Conservation (phyloP, 2,113 vertebrate genomes). For the Procavia capensis region DNA sequence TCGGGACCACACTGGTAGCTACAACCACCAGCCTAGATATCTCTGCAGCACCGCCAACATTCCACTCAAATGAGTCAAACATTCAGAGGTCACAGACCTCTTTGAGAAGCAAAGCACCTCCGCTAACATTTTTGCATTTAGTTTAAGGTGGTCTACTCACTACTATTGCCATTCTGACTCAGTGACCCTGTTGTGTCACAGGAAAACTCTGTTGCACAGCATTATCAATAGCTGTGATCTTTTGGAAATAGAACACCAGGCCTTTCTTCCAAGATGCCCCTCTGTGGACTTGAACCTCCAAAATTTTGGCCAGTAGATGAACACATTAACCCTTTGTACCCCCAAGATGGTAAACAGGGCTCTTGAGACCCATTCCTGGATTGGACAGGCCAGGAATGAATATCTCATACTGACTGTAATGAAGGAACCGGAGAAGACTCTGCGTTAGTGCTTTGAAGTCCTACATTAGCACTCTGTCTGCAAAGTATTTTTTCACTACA, state of each 20-base stretch:
- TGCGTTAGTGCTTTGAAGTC: not conserved
- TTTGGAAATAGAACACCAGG: not conserved
- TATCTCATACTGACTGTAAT: not conserved
- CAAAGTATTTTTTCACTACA: slow-evolving; percentile 6
- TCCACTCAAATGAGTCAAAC: not conserved
- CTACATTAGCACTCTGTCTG: not conserved
- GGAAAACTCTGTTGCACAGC: not conserved
- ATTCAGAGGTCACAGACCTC: not conserved
- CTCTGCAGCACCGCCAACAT: not conserved
- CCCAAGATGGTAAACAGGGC: not conserved
- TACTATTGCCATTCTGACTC: not conserved
- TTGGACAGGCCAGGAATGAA: not conserved
- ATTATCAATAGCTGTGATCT: not conserved
- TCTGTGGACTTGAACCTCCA: not conserved
- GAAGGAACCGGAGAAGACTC: not conserved
- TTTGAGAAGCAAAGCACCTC: not conserved
- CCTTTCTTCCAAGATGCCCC: not conserved
- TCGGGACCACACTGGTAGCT: not conserved
- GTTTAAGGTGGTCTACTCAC: not conserved
- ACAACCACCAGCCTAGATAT: not conserved
- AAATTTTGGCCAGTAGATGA: not conserved
- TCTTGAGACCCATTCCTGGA: not conserved
- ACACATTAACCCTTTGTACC: not conserved
- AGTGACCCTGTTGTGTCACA: not conserved
- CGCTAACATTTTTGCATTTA: not conserved